Conservation (phyloP, 2,113 vertebrate species). For the Centropus bengalensis region DNA sequence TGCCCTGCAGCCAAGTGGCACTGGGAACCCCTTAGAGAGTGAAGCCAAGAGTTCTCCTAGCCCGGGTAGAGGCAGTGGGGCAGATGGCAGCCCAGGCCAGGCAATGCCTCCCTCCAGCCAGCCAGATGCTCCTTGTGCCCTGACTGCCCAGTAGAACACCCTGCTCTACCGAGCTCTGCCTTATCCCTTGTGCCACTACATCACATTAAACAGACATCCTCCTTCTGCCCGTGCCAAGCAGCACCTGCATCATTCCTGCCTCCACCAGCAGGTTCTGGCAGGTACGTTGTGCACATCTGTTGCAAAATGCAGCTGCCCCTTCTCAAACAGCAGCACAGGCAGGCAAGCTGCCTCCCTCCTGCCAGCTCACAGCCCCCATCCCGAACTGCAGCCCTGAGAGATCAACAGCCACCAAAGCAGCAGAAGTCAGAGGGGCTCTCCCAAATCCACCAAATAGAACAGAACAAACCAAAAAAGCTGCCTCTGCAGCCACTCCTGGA, state of each 20-base stretch:
- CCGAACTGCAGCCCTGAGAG: background rate
- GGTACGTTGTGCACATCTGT: background rate
- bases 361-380: slow-evolving; percentile 30
- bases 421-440: background rate
- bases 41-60: background rate
- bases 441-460: background rate
- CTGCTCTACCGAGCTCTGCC: no score
- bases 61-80: no score
- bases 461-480: background rate
- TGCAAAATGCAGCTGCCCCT: background rate
- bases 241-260: background rate
- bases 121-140: no score
- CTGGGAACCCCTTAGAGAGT: background rate
- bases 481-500: slow-evolving; percentile 1
- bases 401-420: background rate
- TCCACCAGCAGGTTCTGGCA: slow-evolving; percentile 2
- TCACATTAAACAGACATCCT: background rate
- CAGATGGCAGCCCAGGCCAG: no score
- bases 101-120: no score
- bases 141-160: no score
- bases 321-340: background rate
- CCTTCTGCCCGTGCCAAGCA: slow-evolving; percentile 2
- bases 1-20: fast-evolving
- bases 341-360: background rate
- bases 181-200: no score